phyloP scores from a whole-genome alignment of 2,888 invertebrate genomes.

The Pristionchus fissidentatus region DNA sequence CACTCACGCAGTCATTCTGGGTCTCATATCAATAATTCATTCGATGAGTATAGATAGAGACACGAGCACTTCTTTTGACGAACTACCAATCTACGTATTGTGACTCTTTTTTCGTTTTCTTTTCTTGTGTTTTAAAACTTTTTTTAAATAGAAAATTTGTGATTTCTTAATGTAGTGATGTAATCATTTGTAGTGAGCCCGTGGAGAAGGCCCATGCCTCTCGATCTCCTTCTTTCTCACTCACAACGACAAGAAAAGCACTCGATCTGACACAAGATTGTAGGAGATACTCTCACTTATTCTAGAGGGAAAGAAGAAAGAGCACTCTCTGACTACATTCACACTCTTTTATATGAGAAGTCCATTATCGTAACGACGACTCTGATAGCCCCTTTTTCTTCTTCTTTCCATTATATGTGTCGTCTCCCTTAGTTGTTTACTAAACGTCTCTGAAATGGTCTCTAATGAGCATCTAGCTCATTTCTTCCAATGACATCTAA shows the following conservation, averaged over 20 bases:
- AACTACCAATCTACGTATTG: background rate
- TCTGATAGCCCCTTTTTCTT: background rate
- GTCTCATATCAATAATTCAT: background rate
- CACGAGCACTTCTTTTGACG: background rate
- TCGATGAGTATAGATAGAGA: conserved; percentile 2
- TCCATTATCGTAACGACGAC: too few relatives aligned
- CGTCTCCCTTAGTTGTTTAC: background rate
- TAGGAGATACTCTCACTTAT: too few relatives aligned
- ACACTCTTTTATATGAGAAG: too few relatives aligned
- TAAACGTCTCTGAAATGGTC: background rate
- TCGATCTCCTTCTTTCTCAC: conserved; percentile 56
- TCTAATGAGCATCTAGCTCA: conserved; percentile 5
- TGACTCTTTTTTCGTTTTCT: too few relatives aligned
- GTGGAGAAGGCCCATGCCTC: conserved; percentile 60
- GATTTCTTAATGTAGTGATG: too few relatives aligned
- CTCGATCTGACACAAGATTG: conserved; percentile 60
- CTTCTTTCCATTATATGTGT: background rate
- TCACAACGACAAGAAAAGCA: conserved; percentile 59
- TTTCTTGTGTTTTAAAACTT: background rate
- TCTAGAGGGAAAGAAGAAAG: too few relatives aligned
- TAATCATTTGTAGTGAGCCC: conserved; percentile 52
- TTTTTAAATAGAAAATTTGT: background rate
- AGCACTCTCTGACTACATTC: too few relatives aligned
- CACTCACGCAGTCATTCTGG: background rate
- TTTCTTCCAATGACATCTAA: background rate